phyloP scores from a whole-genome alignment of 2,113 vertebrate species.

The Psittacus erithacus region DNA sequence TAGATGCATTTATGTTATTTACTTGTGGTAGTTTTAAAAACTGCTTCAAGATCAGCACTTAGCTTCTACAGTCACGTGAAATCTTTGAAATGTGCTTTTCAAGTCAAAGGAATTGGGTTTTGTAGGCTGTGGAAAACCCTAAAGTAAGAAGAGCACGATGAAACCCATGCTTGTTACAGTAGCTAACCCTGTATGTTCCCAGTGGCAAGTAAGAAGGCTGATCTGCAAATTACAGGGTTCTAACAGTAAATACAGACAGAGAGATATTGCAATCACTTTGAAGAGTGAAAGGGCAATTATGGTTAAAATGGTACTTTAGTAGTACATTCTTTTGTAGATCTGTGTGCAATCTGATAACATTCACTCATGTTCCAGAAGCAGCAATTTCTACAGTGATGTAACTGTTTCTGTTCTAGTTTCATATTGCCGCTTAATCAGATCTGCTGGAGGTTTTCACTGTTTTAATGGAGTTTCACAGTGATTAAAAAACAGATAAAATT shows the following conservation, averaged over 20 bases:
- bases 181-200: background rate
- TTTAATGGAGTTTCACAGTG: background rate
- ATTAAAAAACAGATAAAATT: background rate
- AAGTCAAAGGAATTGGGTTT: background rate
- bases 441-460: background rate
- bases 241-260: background rate
- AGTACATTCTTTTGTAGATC: background rate
- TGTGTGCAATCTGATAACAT: conserved; percentile 17
- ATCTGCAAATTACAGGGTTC: conserved; percentile 45
- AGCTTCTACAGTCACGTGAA: background rate
- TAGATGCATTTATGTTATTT: background rate
- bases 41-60: background rate
- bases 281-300: conserved; percentile 33
- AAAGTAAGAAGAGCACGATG: background rate
- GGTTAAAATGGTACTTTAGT: conserved; percentile 1
- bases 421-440: background rate
- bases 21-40: background rate
- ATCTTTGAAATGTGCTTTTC: background rate
- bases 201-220: background rate
- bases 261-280: background rate
- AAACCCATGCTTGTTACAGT: background rate
- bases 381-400: background rate
- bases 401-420: background rate
- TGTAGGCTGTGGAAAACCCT: background rate
- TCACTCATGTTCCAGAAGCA: background rate